Evolutionary conservation across 2,888 invertebrate genomes (phyloP).

Genomic region (Cephonodes hylas): DNA sequence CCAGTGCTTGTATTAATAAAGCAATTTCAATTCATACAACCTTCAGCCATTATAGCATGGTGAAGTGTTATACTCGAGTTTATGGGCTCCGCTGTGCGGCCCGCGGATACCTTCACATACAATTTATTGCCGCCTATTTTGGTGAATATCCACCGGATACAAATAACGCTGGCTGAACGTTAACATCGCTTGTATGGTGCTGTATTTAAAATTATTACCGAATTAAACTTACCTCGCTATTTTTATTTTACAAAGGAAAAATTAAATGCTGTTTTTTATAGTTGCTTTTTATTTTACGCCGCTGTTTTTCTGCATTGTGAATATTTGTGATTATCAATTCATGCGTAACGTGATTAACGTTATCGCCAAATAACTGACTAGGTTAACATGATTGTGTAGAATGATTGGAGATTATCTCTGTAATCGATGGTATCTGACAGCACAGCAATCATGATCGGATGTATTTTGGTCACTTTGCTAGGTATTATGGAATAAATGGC

Average conservation of each 20-base stretch:
- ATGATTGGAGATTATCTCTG: no score
- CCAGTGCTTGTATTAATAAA: slow-evolving; percentile 39
- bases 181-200: slow-evolving; percentile 17
- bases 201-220: slow-evolving; percentile 3
- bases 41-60: slow-evolving; percentile 40
- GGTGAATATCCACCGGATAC: slow-evolving; percentile 34
- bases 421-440: no score
- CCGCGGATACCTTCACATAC: slow-evolving; percentile 29
- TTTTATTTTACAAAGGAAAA: not conserved
- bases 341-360: no score
- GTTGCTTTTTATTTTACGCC: not conserved
- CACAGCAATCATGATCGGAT: no score
- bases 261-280: not conserved
- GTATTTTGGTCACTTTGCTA: no score
- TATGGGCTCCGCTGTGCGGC: slow-evolving; percentile 30
- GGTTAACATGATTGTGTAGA: no score
- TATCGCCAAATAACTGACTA: no score
- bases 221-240: not conserved
- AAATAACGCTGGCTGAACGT: slow-evolving; percentile 26
- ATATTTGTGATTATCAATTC: no score
- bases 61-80: slow-evolving; percentile 36
- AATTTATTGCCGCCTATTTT: slow-evolving; percentile 42
- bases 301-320: not conserved
- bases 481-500: no score
- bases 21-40: slow-evolving; percentile 50